A percentile compares a stretch with the other conserved stretches of the same genome.
Evolutionary conservation across 2,113 vertebrate genomes (phyloP).

Genomic region (Channa argus): DNA sequence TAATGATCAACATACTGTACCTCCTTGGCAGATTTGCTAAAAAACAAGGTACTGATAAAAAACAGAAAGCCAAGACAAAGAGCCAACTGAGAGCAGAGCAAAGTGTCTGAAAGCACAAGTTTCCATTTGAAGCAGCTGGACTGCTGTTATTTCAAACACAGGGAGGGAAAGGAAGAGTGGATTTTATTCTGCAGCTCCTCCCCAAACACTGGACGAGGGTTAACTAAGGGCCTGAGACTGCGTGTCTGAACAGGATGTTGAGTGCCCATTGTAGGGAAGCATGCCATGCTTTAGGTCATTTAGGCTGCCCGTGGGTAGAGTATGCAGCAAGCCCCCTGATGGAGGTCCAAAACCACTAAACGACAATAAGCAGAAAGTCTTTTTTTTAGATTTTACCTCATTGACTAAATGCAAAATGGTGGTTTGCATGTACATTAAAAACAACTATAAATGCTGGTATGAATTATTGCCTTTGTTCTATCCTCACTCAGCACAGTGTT

Average conservation of each 20-base stretch:
- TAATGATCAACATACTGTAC: neutral
- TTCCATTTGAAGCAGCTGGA: constrained; percentile 58
- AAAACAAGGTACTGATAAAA: constrained; percentile 17
- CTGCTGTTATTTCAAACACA: constrained; percentile 60
- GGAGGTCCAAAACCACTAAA: too few species aligned
- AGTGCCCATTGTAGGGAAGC: constrained; percentile 24
- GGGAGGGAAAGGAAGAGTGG: constrained; percentile 45
- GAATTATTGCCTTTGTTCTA: too few species aligned
- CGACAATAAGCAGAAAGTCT: too few species aligned
- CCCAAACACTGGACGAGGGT: constrained; percentile 34
- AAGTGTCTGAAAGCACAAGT: constrained; percentile 41
- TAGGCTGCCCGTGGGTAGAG: neutral
- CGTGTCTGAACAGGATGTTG: constrained; percentile 18
- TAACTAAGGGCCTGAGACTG: constrained; percentile 38
- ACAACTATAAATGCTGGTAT: too few species aligned
- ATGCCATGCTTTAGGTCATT: constrained; percentile 6
- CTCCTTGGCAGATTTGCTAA: constrained; percentile 21
- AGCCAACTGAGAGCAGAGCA: constrained; percentile 6
- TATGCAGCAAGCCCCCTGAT: too few species aligned
- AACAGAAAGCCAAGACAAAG: constrained; percentile 23
- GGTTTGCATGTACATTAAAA: too few species aligned
- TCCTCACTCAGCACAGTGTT: too few species aligned
- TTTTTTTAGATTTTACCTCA: too few species aligned
- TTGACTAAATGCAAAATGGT: too few species aligned
- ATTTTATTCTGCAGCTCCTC: constrained; percentile 54